Evolutionary conservation across 2,888 invertebrate species (phyloP).

Genomic region (Aporophyla lueneburgensis): DNA sequence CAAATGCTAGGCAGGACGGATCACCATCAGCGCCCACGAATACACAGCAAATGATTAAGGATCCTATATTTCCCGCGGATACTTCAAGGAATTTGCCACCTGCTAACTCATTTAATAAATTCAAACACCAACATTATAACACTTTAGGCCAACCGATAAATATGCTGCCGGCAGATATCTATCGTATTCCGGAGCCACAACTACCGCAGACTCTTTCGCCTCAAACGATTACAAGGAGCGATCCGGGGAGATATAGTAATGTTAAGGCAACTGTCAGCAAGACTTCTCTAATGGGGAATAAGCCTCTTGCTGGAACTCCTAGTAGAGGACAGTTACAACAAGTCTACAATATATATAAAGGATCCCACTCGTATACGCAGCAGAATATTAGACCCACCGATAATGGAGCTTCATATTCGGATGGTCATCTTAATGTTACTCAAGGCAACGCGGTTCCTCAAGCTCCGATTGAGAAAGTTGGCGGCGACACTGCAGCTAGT

Average conservation of each 20-base stretch:
- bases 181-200: constrained; percentile 69
- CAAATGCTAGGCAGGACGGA: constrained; percentile 40
- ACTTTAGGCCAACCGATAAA: constrained; percentile 86
- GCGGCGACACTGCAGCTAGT: constrained; percentile 80
- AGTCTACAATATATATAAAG: constrained; percentile 85
- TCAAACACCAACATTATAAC: constrained; percentile 72
- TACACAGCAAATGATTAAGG: constrained; percentile 70
- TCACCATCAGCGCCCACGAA: constrained; percentile 26
- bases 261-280: constrained; percentile 85
- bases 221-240: constrained; percentile 65
- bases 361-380: constrained; percentile 83
- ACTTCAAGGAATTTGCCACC: constrained; percentile 69
- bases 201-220: constrained; percentile 84
- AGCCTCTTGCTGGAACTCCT: constrained; percentile 73
- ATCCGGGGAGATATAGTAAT: constrained; percentile 72
- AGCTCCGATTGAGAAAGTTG: constrained; percentile 79
- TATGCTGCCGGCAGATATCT: constrained; percentile 77
- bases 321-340: constrained; percentile 84
- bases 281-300: constrained; percentile 80
- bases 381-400: constrained; percentile 76
- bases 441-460: constrained; percentile 59
- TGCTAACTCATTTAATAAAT: constrained; percentile 36
- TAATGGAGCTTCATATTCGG: constrained; percentile 75
- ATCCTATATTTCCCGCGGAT: constrained; percentile 82
- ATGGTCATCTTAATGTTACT: constrained; percentile 75